Percentiles rank a stretch among this genome's conserved stretches.
Conservation (phyloP, 2,888 invertebrate species). For the Cryptocephalus moraei region DNA sequence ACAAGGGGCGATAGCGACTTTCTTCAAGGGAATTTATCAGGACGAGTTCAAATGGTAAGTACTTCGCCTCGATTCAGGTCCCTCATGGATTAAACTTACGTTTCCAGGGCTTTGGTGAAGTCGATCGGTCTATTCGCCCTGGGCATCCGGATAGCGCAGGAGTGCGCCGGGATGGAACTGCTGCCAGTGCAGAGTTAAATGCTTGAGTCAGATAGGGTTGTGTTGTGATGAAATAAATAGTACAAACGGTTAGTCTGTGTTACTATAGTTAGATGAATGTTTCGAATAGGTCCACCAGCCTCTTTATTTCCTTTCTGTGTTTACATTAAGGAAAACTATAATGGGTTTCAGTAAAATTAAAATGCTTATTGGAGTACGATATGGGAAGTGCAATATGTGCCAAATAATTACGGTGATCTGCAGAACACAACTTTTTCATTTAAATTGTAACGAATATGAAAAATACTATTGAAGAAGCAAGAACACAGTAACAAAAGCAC, state of each 20-base stretch:
- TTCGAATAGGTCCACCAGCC: slow-evolving; percentile 59
- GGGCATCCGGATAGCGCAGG: slow-evolving; percentile 68
- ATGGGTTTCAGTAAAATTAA: too few relatives aligned
- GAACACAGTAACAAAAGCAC: too few relatives aligned
- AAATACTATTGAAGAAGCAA: too few relatives aligned
- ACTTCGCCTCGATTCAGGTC: slow-evolving; percentile 1
- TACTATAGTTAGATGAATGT: slow-evolving; percentile 39
- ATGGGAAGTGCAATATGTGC: too few relatives aligned
- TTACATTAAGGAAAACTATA: too few relatives aligned
- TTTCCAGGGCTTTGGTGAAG: slow-evolving; percentile 66
- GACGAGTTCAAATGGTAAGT: slow-evolving; percentile 72
- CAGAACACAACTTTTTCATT: too few relatives aligned
- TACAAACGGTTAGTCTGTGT: too few relatives aligned
- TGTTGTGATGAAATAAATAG: neutral
- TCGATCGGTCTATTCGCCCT: slow-evolving; percentile 68
- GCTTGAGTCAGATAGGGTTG: neutral
- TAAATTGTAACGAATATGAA: too few relatives aligned
- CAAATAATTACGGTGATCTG: too few relatives aligned
- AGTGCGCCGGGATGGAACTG: slow-evolving; percentile 64
- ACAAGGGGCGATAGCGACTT: slow-evolving; percentile 42
- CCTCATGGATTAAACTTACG: neutral
- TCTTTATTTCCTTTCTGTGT: slow-evolving; percentile 51
- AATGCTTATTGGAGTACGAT: too few relatives aligned
- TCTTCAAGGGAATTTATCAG: slow-evolving; percentile 56
- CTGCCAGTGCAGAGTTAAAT: slow-evolving; percentile 46